Conservation (phyloP, 2,113 vertebrate species). For the Furnarius figulus region DNA sequence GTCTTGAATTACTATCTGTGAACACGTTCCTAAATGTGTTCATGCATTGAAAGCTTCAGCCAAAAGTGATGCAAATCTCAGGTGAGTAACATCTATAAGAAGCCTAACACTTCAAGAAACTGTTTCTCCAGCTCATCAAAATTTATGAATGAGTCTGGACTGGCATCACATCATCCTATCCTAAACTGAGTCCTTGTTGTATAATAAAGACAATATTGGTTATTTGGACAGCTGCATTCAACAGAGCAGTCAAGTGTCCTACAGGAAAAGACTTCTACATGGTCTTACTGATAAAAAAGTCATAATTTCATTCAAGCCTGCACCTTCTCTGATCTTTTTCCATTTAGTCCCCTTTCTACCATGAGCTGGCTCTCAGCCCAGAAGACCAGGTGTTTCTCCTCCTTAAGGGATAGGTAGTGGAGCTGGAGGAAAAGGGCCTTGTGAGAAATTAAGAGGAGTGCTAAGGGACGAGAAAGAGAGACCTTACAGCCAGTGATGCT, state of each 20-base stretch:
- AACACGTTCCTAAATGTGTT: background rate
- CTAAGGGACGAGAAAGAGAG: background rate
- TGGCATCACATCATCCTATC: background rate
- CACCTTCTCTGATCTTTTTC: background rate
- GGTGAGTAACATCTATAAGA: background rate
- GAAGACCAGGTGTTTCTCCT: background rate
- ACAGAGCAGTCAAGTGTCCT: background rate
- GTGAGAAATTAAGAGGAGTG: rapidly evolving
- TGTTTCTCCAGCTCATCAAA: background rate
- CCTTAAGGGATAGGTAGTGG: background rate
- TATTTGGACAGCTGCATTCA: background rate
- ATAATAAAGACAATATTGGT: background rate
- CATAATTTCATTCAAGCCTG: background rate
- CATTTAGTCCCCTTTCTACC: background rate
- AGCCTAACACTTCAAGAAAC: background rate
- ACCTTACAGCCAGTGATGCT: background rate
- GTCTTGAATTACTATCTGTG: background rate
- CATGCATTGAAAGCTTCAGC: background rate
- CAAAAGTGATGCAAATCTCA: background rate
- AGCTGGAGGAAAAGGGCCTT: background rate
- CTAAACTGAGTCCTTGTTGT: background rate
- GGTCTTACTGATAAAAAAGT: background rate
- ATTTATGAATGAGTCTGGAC: background rate
- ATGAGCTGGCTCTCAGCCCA: background rate
- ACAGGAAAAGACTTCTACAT: background rate